Conservation (phyloP, 2,797 vertebrate genomes). For the Peromyscus nudipes region DNA sequence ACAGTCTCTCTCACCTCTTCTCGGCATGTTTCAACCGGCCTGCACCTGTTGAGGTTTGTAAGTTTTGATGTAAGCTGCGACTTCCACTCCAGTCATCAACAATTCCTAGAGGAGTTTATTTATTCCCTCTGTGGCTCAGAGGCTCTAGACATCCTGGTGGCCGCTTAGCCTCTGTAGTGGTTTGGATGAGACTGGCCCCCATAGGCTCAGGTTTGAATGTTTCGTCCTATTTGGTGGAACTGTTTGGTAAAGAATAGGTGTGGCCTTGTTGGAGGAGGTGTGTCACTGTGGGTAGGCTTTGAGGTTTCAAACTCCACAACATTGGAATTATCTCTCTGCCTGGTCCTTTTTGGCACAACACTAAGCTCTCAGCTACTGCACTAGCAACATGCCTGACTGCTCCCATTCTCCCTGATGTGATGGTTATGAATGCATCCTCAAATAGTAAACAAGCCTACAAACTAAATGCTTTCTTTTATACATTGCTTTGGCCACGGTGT, state of each 20-base stretch:
- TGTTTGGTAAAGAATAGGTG: neutral
- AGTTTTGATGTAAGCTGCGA: neutral
- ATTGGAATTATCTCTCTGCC: neutral
- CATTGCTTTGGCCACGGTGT: too few species aligned
- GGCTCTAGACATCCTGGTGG: neutral
- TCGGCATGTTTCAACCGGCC: neutral
- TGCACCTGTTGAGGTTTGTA: neutral
- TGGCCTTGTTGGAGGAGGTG: neutral
- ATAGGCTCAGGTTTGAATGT: neutral
- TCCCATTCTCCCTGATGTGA: neutral
- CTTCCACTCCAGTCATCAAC: neutral
- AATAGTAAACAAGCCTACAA: neutral
- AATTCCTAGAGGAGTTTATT: neutral
- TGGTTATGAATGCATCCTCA: neutral
- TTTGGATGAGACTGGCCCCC: neutral
- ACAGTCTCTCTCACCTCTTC: neutral
- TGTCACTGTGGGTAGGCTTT: neutral
- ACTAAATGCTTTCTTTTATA: neutral
- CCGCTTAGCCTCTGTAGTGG: neutral
- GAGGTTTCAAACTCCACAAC: neutral
- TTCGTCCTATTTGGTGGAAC: neutral
- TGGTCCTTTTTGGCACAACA: neutral
- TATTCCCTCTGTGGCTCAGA: neutral
- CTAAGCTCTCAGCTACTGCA: neutral
- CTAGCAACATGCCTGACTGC: neutral